phyloP scores from a whole-genome alignment of 2,113 vertebrate species.

The Ameiurus melas region DNA sequence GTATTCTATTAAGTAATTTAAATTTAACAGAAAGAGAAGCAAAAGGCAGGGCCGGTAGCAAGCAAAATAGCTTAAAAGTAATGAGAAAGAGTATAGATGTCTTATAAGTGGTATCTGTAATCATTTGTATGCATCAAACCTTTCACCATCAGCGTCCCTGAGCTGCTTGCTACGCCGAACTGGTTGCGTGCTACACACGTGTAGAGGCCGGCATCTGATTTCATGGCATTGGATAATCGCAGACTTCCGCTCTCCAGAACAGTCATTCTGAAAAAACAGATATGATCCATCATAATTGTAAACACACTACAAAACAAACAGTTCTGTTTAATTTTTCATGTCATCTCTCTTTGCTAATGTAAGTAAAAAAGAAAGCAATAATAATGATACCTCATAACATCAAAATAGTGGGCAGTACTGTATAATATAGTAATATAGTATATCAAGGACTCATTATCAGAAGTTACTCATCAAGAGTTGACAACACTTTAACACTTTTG shows the following conservation, averaged over 20 bases:
- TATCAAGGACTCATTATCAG: neutral
- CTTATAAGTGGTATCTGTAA: neutral
- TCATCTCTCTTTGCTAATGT: neutral
- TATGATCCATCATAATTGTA: neutral
- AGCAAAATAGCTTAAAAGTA: neutral
- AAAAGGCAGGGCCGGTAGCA: neutral
- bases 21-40: neutral
- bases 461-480: neutral
- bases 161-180: constrained; percentile 91
- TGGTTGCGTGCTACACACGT: constrained; percentile 91
- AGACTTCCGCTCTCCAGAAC: constrained; percentile 87
- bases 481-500: neutral
- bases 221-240: constrained; percentile 87
- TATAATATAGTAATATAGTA: neutral
- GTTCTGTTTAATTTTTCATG: neutral
- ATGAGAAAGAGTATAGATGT: neutral
- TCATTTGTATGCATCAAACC: constrained; percentile 70
- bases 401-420: constrained; percentile 8
- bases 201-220: constrained; percentile 85
- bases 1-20: neutral
- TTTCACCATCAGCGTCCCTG: constrained; percentile 88
- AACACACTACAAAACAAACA: neutral
- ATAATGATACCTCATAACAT: neutral
- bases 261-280: constrained; percentile 72
- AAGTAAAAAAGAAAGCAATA: neutral